Base-by-base conservation (phyloP, 2,888 invertebrate species). In the Drosophila multiciliata region DNA sequence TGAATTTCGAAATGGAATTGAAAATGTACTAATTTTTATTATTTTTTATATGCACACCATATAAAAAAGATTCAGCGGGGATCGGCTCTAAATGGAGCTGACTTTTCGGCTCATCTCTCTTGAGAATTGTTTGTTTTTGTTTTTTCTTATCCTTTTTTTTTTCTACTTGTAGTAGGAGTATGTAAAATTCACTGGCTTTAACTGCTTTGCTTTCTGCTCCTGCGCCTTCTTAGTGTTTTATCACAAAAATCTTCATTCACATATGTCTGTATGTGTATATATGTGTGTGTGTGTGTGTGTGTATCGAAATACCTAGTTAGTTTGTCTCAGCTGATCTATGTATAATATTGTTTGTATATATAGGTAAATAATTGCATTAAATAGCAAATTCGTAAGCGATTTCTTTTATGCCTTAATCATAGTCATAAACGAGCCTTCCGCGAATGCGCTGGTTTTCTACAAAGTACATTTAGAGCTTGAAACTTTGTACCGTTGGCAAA, bases 341-440 rank as follows among this genome's bases (percentile, higher is more conserved):
- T 45, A 45, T 40, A 75, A 55, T 75, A 65, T 65, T 75, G 52
- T 76, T 80, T 63, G 74, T 78, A 75, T 69, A 82, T 75, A 74
- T 76, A 82, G 74, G 73, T 83, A 77, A 87, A 89, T 87, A 87
- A 85, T 90, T 89, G 87, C 89, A 87, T 77, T 87, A 83, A 88
- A 87, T 82, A 84, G 89, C 90, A 88, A 89, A 90, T 88, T 90
- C 88, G 81, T 84, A 88, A 87, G 89, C 87, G 89, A 87, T 87
- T 84, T 84, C 87, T 89, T 82, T 66, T 65, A 67, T 81, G 83
- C 78, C 77, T 70, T 81, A 84, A 72, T 74, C 35, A 33, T 67
- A 58, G 49, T 49, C 50, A 57, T 70, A 60, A 72, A 49, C 50
- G 61, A 60, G 55, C 50, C 32, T 60, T 26, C 38, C 45, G 49